Evolutionary conservation across 2,888 invertebrate species (phyloP), one percentile per base, ranked within the genome.

Genomic region (Ophion slaviceki): DNA sequence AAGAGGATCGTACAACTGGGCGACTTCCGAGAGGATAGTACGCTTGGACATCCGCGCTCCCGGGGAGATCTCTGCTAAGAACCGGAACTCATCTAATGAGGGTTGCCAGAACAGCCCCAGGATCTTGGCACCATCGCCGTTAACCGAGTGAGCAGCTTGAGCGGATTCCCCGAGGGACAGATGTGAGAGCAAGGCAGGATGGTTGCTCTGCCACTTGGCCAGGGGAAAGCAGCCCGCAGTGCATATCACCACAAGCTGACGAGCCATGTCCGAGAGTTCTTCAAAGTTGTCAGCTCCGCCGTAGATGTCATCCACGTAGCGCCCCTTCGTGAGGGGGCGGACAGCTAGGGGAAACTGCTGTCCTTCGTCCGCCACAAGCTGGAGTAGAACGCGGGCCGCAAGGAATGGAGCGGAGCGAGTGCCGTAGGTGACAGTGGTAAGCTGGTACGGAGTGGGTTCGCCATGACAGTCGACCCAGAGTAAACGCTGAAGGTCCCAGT

Each of bases 31-130:
- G 57, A 87, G 57, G 7, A 86, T 72, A 0, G 40, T 3, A 1
- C 88, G 36, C 66, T 89, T 87, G 0, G 87, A 85, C 32, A 82
- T 24, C 40, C 6, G 4, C 3, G 14, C 8, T 17, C 36, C 10
- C 14, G 2, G 1, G 5, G 2, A 32, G 61, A 7, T 36, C 40
- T 10, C 68, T 1, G 24, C 10, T 1, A 64, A 7, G 74, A 78
- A 87, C 6, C 10, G 64, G 76, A 88, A 87, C 0, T 1, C n/a
- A 28, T 88, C 88, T 0, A 40, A 7, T 0, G 5, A 6, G 2
- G 88, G 67, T 4, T 36, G 11, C 89, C 89, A 89, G 2, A 28
- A 6, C 1, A 88, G 20, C 0, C 88, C 87, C 0, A 89, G 82
- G 0, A 87, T 68, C n/a, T 86, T 80, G 40, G 80, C 75, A 2